Percentiles rank a stretch among this genome's conserved stretches.
Conservation (phyloP, 2,113 vertebrate species). For the Antechinus flavipes region DNA sequence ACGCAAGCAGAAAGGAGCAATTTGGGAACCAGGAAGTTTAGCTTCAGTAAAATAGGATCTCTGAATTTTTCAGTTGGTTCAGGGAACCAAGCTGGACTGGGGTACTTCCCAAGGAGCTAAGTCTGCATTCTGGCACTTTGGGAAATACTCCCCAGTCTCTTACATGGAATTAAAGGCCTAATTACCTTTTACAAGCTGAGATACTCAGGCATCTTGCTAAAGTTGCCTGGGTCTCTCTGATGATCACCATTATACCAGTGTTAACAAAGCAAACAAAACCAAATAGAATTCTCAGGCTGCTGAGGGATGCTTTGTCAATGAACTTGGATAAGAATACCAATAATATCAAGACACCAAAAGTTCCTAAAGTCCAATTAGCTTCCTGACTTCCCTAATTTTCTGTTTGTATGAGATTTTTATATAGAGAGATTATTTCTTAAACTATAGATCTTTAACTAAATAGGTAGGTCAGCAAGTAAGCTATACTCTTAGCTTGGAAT, state of each 20-base stretch:
- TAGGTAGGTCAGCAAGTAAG: neutral
- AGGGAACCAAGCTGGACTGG: neutral
- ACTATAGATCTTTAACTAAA: neutral
- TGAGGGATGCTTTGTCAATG: neutral
- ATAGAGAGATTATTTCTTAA: neutral
- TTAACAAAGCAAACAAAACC: neutral
- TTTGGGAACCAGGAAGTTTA: neutral
- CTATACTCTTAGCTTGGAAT: too few relatives aligned
- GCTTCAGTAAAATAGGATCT: neutral
- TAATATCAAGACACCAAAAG: too few relatives aligned
- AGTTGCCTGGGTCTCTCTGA: neutral
- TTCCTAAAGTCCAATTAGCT: too few relatives aligned
- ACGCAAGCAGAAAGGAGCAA: neutral
- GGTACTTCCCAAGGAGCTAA: neutral
- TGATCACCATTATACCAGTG: neutral
- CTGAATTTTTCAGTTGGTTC: neutral
- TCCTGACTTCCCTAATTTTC: too few relatives aligned
- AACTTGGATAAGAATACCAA: too few relatives aligned
- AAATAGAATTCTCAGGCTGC: neutral
- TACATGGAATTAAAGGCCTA: neutral
- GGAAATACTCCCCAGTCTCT: neutral
- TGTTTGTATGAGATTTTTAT: too few relatives aligned
- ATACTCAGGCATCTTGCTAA: neutral
- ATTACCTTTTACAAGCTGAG: too few relatives aligned
- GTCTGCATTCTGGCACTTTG: neutral